Percentiles rank a stretch among this genome's conserved stretches.
Evolutionary conservation across 1,140 invertebrate genomes (phyloP).

Genomic region (Cecropterus lyciades): DNA sequence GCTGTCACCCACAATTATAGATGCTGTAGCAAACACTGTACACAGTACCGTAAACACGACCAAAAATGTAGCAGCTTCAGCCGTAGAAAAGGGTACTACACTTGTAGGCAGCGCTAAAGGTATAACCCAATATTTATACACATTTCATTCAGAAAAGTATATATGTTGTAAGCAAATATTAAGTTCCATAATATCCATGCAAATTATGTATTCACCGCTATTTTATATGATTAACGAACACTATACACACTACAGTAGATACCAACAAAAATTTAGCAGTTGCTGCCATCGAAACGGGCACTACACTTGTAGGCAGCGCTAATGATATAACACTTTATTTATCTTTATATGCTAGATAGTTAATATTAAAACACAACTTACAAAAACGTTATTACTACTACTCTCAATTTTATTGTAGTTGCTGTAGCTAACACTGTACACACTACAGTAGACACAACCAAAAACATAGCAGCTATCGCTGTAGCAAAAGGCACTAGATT

Average conservation of each 20-base stretch:
- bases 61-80: constrained; percentile 58
- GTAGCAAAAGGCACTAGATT: constrained; percentile 30
- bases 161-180: too few species aligned
- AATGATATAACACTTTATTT: constrained; percentile 45
- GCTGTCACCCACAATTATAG: too few species aligned
- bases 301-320: constrained; percentile 45
- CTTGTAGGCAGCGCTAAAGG: constrained; percentile 50
- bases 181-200: too few species aligned
- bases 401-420: constrained; percentile 32
- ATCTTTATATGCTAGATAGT: background rate
- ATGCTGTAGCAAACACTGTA: constrained; percentile 58
- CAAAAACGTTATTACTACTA: constrained; percentile 13
- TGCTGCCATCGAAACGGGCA: constrained; percentile 47
- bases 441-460: constrained; percentile 36
- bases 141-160: too few species aligned
- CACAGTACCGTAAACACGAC: constrained; percentile 53
- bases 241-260: constrained; percentile 51
- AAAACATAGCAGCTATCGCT: constrained; percentile 21
- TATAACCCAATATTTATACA: constrained; percentile 13
- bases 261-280: constrained; percentile 50
- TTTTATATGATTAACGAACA: constrained; percentile 50
- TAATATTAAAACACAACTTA: too few species aligned
- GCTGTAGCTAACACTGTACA: constrained; percentile 44
- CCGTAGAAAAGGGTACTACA: constrained; percentile 55
- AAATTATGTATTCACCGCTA: too few species aligned